phyloP scores from a whole-genome alignment of 2,113 vertebrate species.

The Melozone crissalis region DNA sequence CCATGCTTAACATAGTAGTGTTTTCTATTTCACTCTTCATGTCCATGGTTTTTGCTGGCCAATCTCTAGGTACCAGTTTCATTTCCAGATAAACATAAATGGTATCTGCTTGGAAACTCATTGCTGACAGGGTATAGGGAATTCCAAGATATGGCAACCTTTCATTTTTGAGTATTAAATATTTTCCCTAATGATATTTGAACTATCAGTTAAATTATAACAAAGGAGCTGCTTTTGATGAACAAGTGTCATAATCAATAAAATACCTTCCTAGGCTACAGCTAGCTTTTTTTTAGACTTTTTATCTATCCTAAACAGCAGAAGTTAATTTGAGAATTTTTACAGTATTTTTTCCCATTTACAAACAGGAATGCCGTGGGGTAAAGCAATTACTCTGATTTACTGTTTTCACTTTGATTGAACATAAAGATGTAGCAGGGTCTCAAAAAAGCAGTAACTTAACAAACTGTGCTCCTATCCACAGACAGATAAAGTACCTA shows the following conservation, averaged over 20 bases:
- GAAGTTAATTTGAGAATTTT: slow-evolving; percentile 75
- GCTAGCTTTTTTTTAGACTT: slow-evolving; percentile 42
- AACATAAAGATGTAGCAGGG: slow-evolving; percentile 72
- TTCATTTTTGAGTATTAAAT: slow-evolving; percentile 46
- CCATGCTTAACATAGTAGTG: neutral
- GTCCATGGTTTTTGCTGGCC: neutral
- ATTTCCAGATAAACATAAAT: slow-evolving; percentile 37
- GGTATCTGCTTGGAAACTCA: slow-evolving; percentile 19
- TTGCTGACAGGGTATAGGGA: slow-evolving; percentile 27
- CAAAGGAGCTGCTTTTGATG: slow-evolving; percentile 34
- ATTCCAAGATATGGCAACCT: slow-evolving; percentile 10
- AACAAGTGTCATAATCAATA: slow-evolving; percentile 62
- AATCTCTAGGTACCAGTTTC: slow-evolving; percentile 3
- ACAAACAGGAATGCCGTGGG: slow-evolving; percentile 69
- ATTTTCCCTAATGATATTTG: slow-evolving; percentile 45
- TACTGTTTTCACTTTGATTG: slow-evolving; percentile 75
- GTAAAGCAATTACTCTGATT: slow-evolving; percentile 80
- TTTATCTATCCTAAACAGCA: slow-evolving; percentile 60
- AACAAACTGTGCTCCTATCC: slow-evolving; percentile 66
- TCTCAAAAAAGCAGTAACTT: slow-evolving; percentile 71
- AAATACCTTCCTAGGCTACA: slow-evolving; percentile 41
- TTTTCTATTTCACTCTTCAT: neutral
- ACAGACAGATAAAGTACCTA: slow-evolving; percentile 74
- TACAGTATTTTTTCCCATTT: slow-evolving; percentile 72
- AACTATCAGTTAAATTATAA: neutral